Conservation (phyloP, 1,140 invertebrate genomes). For the Conus betulinus region DNA sequence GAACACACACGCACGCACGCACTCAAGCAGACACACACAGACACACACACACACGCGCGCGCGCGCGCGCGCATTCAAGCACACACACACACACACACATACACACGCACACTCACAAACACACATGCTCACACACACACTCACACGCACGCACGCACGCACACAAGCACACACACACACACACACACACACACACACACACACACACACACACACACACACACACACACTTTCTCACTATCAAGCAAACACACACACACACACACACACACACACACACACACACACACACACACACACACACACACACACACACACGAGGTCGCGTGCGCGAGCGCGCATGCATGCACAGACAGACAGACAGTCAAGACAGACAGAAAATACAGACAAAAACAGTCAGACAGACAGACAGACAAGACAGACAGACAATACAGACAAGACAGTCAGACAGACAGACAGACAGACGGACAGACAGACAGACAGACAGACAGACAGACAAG, state of each 20-base stretch:
- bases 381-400: too few relatives aligned
- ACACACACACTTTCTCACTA: neutral
- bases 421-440: too few relatives aligned
- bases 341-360: too few relatives aligned
- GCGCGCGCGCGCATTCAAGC: neutral
- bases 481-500: too few relatives aligned
- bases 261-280: constrained; percentile 14
- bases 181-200: constrained; percentile 9
- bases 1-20: too few relatives aligned
- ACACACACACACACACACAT: constrained; percentile 4
- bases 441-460: constrained; percentile 51
- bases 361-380: too few relatives aligned
- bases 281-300: neutral
- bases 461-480: constrained; percentile 45
- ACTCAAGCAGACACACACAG: too few relatives aligned
- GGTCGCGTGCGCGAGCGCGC: neutral
- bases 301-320: neutral
- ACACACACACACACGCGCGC: neutral
- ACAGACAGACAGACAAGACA: too few relatives aligned
- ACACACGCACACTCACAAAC: neutral
- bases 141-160: neutral
- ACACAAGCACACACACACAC: neutral
- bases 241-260: neutral
- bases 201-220: constrained; percentile 49
- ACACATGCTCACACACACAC: constrained; percentile 13